phyloP scores from a whole-genome alignment of 1,140 invertebrate species.

The Penaeus indicus region DNA sequence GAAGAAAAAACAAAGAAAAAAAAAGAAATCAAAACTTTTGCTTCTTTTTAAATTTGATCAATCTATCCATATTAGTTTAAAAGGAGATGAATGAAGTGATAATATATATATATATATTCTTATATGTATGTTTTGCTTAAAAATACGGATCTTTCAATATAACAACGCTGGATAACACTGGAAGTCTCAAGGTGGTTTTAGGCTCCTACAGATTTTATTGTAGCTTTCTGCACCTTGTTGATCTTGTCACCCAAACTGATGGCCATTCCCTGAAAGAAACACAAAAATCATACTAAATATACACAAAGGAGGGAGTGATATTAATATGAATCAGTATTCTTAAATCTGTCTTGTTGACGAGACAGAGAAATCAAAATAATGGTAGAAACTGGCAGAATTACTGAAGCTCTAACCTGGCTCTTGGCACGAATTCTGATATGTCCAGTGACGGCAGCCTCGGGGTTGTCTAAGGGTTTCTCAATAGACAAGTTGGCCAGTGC shows the following conservation, averaged over 20 bases:
- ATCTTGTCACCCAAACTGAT: conserved; percentile 96
- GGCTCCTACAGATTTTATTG: conserved; percentile 62
- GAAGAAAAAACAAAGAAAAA: no score
- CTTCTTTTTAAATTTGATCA: no score
- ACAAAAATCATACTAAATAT: conserved; percentile 37
- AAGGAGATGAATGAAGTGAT: no score
- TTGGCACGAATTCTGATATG: conserved; percentile 98
- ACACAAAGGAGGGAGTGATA: conserved; percentile 18
- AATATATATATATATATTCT: no score
- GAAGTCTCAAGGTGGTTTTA: background rate
- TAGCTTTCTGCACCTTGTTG: conserved; percentile 87
- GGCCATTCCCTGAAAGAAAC: conserved; percentile 88
- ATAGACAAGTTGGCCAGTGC: conserved; percentile 98
- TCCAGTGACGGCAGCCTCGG: conserved; percentile 90
- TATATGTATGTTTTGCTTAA: no score
- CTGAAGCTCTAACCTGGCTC: conserved; percentile 83
- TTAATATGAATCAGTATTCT: no score
- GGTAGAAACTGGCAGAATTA: background rate
- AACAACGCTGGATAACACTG: no score
- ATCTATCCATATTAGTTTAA: no score
- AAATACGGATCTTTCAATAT: no score
- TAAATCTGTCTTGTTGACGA: background rate
- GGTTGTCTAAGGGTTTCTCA: conserved; percentile 92
- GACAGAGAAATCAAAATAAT: background rate
- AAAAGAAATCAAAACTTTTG: no score